These are phyloP conservation scores for Eurois occulta DNA, from an alignment of 2,888 invertebrate species.

Conservation along the genomic window DNA sequence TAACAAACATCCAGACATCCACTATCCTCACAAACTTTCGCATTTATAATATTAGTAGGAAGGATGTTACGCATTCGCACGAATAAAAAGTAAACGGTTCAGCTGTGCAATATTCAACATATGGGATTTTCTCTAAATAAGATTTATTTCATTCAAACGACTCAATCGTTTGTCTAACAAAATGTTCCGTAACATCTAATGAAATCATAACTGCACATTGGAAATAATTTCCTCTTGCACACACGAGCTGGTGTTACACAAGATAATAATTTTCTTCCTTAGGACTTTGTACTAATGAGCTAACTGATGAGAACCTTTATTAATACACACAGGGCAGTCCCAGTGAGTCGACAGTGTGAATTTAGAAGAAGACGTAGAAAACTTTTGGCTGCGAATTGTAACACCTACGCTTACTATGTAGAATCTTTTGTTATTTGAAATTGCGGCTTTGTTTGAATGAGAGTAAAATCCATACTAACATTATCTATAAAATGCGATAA, in stretches of 20 bases:
- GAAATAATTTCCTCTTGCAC: background rate
- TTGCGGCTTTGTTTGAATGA: background rate
- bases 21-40: too few species aligned
- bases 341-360: slow-evolving; percentile 30
- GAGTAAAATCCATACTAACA: background rate
- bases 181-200: background rate
- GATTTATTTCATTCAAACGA: background rate
- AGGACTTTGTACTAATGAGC: slow-evolving; percentile 30
- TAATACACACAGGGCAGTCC: slow-evolving; percentile 44
- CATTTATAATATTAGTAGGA: too few species aligned
- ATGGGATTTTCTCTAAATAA: background rate
- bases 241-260: background rate
- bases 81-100: background rate
- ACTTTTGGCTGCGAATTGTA: slow-evolving; percentile 31
- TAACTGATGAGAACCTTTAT: slow-evolving; percentile 14
- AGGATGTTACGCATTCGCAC: background rate
- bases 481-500: background rate
- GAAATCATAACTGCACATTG: background rate
- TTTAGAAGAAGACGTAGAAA: slow-evolving; percentile 32
- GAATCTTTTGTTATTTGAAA: slow-evolving; percentile 1
- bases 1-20: too few species aligned
- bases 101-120: background rate
- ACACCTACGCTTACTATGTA: slow-evolving; percentile 5
- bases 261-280: background rate
- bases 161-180: background rate